These are phyloP conservation scores for Halichoeres trimaculatus DNA, from an alignment of 2,113 vertebrate species.

Conservation along the genomic window DNA sequence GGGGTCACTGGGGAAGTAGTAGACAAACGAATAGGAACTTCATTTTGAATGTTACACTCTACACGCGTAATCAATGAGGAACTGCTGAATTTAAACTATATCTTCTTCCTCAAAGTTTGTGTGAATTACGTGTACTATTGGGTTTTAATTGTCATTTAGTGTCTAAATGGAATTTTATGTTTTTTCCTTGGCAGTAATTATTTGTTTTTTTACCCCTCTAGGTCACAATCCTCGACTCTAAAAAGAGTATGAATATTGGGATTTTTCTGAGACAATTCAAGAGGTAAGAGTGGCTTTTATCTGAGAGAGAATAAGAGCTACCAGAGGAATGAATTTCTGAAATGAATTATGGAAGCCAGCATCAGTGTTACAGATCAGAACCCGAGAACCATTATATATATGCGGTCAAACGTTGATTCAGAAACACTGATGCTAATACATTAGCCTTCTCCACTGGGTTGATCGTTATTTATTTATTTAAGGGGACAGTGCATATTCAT, in stretches of 20 bases:
- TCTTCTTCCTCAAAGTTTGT: conserved; percentile 45
- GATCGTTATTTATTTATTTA: conserved; percentile 16
- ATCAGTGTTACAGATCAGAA: background rate
- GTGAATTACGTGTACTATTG: background rate
- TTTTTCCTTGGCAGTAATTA: background rate
- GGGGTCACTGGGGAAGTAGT: conserved; percentile 36
- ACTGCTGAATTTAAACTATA: conserved; percentile 6
- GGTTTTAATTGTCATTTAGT: background rate
- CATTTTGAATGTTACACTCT: conserved; percentile 24
- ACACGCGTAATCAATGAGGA: conserved; percentile 18
- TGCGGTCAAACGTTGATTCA: background rate
- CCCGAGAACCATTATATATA: background rate
- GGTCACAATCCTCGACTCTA: conserved; percentile 82
- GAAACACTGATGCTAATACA: background rate
- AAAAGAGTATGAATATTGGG: conserved; percentile 84
- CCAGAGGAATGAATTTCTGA: background rate
- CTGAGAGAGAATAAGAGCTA: background rate
- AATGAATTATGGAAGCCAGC: background rate
- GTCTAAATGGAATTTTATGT: background rate
- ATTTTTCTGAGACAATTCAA: conserved; percentile 84
- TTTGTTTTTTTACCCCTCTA: conserved; percentile 42
- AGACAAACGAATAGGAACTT: conserved; percentile 31
- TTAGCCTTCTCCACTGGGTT: conserved; percentile 3
- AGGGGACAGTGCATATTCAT: too few species aligned
- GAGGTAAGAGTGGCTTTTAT: conserved; percentile 66